phyloP scores from a whole-genome alignment of 2,888 invertebrate genomes.

The Leptinotarsa juncta region DNA sequence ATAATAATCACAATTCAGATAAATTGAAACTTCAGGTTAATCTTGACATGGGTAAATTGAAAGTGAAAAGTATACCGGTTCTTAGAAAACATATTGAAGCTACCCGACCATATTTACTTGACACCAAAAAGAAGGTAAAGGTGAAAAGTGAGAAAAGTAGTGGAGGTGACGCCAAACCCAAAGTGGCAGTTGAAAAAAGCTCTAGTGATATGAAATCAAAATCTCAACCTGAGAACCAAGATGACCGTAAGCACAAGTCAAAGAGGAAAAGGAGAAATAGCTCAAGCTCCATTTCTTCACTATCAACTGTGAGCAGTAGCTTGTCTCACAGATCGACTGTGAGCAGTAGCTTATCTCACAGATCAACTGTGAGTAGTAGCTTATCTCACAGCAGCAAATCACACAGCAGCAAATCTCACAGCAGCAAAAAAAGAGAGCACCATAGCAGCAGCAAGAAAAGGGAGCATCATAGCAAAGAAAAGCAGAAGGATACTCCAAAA shows the following conservation, averaged over 20 bases:
- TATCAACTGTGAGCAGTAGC: conserved; percentile 61
- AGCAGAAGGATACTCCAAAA: conserved; percentile 56
- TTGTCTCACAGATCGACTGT: neutral
- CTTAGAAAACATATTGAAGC: conserved; percentile 49
- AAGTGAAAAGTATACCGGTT: conserved; percentile 59
- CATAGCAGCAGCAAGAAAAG: conserved; percentile 51
- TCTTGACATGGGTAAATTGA: conserved; percentile 63
- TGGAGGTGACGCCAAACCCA: conserved; percentile 32
- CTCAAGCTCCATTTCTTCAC: conserved; percentile 62
- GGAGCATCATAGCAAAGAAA: conserved; percentile 44
- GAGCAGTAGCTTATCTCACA: no score
- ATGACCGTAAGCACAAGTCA: conserved; percentile 48
- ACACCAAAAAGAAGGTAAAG: conserved; percentile 43
- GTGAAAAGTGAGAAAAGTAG: conserved; percentile 33
- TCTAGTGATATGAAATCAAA: conserved; percentile 43
- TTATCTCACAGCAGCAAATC: conserved; percentile 53
- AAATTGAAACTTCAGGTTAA: conserved; percentile 46
- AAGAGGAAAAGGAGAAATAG: conserved; percentile 64
- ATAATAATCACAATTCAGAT: conserved; percentile 39
- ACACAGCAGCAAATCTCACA: no score
- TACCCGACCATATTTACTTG: conserved; percentile 45
- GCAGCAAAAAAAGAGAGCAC: conserved; percentile 52
- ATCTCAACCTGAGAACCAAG: conserved; percentile 38
- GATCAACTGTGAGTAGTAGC: conserved; percentile 53
- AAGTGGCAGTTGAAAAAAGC: conserved; percentile 43